Evolutionary conservation across 2,888 invertebrate genomes (phyloP), one percentile per base, ranked within the genome.

Genomic region (Tenthredo mesomela): DNA sequence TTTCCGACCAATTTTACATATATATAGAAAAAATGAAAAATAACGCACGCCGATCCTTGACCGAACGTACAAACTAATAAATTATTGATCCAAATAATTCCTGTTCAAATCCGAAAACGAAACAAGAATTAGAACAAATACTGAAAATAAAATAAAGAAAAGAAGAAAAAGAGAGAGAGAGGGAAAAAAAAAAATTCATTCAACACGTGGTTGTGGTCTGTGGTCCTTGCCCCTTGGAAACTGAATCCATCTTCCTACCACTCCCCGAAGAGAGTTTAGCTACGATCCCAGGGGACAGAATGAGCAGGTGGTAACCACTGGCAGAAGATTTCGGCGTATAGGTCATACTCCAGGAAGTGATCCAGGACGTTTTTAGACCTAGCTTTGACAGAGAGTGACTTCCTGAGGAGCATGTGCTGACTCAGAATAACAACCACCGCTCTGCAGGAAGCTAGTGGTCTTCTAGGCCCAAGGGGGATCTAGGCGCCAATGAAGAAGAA

Each of bases 271-370:
- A 77, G 77, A 77, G 15, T 58, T 54, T 29, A 67, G 43, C 40
- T 33, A 12, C 25, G 10, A 77, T 47, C 90, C 87, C 88, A 40
- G 10, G 89, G 88, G 90, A 89, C 86, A 9, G 78, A 71, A 58
- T 82, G 84, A 90, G 88, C 91, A 91, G 91, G 91, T 91, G 91
- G 91, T 88, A 87, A 88, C 87, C 87, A 88, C 87, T 87, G 88
- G 80, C 58, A 29, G 50, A 88, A 78, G 86, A 86, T 88, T 86
- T 83, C 85, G 88, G 88, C 87, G 87, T 87, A 88, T 87, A 88
- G 89, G 84, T 88, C 89, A 89, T 87, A 87, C 61, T 89, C 88
- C 89, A 87, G 89, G 88, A 90, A 90, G 87, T 87, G 25, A 33
- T 85, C 67, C 86, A 85, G 85, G 86, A 86, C 86, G 50, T 84